Percentiles rank a stretch among this genome's conserved stretches.
These are phyloP conservation scores for Eucidaris tribuloides DNA, from an alignment of 35 echinoderm and acorn worm species.

Conservation along the genomic window DNA sequence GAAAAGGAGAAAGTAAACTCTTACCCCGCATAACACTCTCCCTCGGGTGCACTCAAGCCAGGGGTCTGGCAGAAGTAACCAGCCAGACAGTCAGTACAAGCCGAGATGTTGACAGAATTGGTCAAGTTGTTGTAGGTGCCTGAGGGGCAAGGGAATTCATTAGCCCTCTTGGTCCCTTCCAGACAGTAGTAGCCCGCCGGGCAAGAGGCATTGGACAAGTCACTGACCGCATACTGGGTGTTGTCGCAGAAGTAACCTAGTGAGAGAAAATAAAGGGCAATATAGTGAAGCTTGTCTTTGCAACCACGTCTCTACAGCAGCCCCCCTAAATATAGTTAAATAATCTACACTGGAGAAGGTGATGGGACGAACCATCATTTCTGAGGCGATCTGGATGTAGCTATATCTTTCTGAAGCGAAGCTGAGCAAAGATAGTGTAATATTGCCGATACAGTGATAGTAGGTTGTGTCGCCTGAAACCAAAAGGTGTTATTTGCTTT, in stretches of 20 bases:
- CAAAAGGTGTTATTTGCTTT: too few species aligned
- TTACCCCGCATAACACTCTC: constrained; percentile 86
- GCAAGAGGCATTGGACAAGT: constrained; percentile 66
- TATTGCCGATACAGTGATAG: too few species aligned
- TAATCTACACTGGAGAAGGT: too few species aligned
- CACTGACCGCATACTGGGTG: constrained; percentile 66
- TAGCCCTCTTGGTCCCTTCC: constrained; percentile 71
- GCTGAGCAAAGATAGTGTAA: too few species aligned
- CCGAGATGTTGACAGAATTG: constrained; percentile 45
- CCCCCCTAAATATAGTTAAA: too few species aligned
- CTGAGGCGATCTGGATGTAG: too few species aligned
- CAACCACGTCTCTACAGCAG: too few species aligned
- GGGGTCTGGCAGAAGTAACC: constrained; percentile 75
- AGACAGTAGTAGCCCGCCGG: constrained; percentile 90
- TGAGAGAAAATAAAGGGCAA: background rate
- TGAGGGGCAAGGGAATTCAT: constrained; percentile 71
- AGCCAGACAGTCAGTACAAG: constrained; percentile 63
- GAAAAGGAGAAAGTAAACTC: too few species aligned
- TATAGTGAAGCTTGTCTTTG: too few species aligned
- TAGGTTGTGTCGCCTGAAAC: too few species aligned
- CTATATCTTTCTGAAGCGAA: too few species aligned
- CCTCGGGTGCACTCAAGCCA: constrained; percentile 66
- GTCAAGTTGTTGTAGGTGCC: constrained; percentile 82
- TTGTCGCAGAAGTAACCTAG: constrained; percentile 98
- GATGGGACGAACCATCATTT: too few species aligned